Base-by-base conservation (phyloP, 2,113 vertebrate species). In the Myiagra hebetior region DNA sequence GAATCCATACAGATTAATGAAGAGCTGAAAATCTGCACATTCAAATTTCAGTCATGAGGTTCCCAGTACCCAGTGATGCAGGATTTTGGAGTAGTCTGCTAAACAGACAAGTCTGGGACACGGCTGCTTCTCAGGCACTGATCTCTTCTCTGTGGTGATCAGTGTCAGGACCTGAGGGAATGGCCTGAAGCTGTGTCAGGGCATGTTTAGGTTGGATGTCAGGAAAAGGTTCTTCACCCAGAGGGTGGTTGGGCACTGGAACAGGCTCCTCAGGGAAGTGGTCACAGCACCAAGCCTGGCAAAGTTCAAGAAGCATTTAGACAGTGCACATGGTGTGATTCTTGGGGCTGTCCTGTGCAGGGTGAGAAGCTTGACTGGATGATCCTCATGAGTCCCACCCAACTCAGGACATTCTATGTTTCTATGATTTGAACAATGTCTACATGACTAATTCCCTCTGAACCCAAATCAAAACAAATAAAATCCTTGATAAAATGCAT, bases 111-210 rank as follows among this genome's bases (percentile, higher is more conserved):
- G 24, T 72, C 46, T 72, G 23, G 41, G 67, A 64, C 62, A 73
- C 2, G 23, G n/a, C 26, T 89, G 55, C 33, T 85, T 62, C 82
- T 88, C 46, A 82, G 37, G 33, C 9, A 39, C 22, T 60, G 37
- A 59, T 4, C 33, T 42, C 37, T 56, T 56, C 31, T 42, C 59
- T 53, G 9, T 10, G 15, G 19, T 52, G 27, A 46, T 2, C 27
- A 74, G 49, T 35, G 57, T 47, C 11, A 63, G 6, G 8, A 89
- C 33, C 11, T 4, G 3, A 74, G 15, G 16, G 24, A 59, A 59
- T 23, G 24, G 37, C 28, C 53, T 24, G 13, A 59, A 52, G 37
- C 9, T 0, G 0, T 14, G 39, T 14, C 19, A 50, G 10, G 27
- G 17, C 52, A 57, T 21, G 17, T 33, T 80, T 49, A 65, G 31